Evolutionary conservation across 92 coral and sea anemone genomes (phyloP).

Genomic region (Parazoanthus atlanticus): DNA sequence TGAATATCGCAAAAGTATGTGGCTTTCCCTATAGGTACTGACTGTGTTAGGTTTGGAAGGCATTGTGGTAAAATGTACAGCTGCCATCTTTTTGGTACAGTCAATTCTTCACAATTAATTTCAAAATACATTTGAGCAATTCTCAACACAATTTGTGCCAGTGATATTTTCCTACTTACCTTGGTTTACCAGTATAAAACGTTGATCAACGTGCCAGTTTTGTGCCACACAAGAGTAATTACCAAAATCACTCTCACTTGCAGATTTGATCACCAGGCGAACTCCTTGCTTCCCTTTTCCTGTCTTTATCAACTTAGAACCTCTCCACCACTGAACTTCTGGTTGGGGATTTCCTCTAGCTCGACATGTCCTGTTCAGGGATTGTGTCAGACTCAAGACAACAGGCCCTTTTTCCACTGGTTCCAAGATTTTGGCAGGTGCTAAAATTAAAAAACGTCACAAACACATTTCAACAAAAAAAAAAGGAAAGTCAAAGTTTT

Average conservation of each 20-base stretch:
- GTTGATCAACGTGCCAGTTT: conserved; percentile 49
- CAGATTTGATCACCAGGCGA: conserved; percentile 36
- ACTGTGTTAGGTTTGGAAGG: too few relatives aligned
- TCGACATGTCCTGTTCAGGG: conserved; percentile 59
- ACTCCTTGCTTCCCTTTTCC: conserved; percentile 37
- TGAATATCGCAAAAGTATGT: too few relatives aligned
- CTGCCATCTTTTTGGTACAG: too few relatives aligned
- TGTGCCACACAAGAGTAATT: conserved; percentile 72
- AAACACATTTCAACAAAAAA: too few relatives aligned
- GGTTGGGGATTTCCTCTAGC: conserved; percentile 86
- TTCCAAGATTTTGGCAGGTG: not conserved
- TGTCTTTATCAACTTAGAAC: not conserved
- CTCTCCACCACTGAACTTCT: conserved; percentile 59
- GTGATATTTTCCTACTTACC: not conserved
- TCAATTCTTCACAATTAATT: not conserved
- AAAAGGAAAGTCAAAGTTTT: too few relatives aligned
- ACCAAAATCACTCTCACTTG: conserved; percentile 58
- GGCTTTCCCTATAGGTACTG: too few relatives aligned
- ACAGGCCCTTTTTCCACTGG: not conserved
- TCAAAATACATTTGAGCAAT: too few relatives aligned
- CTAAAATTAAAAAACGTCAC: not conserved
- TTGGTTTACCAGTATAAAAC: conserved; percentile 15
- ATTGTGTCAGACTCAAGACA: not conserved
- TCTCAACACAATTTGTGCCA: too few relatives aligned
- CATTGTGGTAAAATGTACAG: too few relatives aligned